Percentiles rank a stretch among this genome's conserved stretches.
These are phyloP conservation scores for Caradrina kadenii DNA, from an alignment of 2,888 invertebrate genomes.

Conservation along the genomic window DNA sequence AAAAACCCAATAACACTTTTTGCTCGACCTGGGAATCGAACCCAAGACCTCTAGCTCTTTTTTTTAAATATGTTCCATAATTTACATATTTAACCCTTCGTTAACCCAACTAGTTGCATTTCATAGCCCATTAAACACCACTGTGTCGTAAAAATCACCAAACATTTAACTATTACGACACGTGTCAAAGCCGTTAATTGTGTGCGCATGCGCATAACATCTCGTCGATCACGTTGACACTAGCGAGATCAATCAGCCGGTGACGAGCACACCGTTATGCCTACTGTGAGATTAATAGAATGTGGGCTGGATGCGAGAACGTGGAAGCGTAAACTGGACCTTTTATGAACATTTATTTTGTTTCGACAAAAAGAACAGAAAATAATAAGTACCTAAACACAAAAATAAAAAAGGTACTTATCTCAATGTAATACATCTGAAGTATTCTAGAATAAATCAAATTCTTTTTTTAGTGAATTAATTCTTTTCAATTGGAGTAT, in stretches of 20 bases:
- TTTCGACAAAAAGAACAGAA: too few relatives aligned
- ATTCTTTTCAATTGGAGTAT: too few relatives aligned
- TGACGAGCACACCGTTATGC: conserved; percentile 52
- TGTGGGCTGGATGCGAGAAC: conserved; percentile 18
- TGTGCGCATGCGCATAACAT: conserved; percentile 34
- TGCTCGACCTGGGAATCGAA: too few relatives aligned
- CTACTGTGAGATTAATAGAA: conserved; percentile 43
- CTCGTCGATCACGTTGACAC: conserved; percentile 46
- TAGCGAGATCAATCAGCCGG: conserved; percentile 40
- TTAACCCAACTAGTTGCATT: conserved; percentile 19
- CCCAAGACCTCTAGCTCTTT: too few relatives aligned
- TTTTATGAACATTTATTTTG: neutral
- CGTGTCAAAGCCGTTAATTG: conserved; percentile 42
- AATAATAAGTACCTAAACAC: too few relatives aligned
- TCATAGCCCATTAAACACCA: conserved; percentile 24
- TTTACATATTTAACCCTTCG: neutral
- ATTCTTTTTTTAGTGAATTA: too few relatives aligned
- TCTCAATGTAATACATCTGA: too few relatives aligned
- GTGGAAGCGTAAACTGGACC: neutral
- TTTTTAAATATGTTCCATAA: too few relatives aligned
- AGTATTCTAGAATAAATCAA: too few relatives aligned
- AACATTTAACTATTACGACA: conserved; percentile 26
- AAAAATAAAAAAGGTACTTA: too few relatives aligned
- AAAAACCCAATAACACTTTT: too few relatives aligned
- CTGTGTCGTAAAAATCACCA: conserved; percentile 20